A percentile compares a stretch with the other conserved stretches of the same genome.
phyloP scores from a whole-genome alignment of 2,113 vertebrate species.

The Spermophilus dauricus region DNA sequence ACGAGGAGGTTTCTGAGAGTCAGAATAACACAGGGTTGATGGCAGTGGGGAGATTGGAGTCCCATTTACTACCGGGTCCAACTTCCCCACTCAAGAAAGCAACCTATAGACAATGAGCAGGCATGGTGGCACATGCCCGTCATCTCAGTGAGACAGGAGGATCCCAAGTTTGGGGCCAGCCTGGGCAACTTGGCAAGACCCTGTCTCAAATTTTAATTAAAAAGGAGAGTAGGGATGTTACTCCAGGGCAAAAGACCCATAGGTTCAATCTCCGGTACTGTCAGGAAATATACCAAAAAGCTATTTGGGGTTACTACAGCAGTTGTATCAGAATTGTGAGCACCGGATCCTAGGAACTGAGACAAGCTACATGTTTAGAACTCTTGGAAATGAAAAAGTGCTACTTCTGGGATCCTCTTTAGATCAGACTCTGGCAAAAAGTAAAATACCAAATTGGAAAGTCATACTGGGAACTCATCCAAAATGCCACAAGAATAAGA shows the following conservation, averaged over 20 bases:
- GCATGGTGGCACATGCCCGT: too few species aligned
- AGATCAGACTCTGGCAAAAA: not conserved
- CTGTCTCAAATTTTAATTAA: too few species aligned
- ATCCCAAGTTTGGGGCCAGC: too few species aligned
- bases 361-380: not conserved
- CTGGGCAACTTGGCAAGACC: too few species aligned
- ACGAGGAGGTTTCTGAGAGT: not conserved
- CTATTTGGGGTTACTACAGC: not conserved
- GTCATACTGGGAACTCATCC: not conserved
- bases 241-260: too few species aligned
- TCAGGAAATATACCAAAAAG: not conserved
- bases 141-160: too few species aligned
- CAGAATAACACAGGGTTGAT: not conserved
- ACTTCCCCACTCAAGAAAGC: not conserved
- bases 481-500: not conserved
- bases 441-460: not conserved
- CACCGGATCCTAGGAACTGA: not conserved
- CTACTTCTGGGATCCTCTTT: not conserved
- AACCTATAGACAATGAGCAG: not conserved
- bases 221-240: too few species aligned
- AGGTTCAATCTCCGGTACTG: too few species aligned
- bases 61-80: not conserved
- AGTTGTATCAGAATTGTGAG: conserved; percentile 1
- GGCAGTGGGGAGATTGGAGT: too few species aligned
- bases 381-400: conserved; percentile 29